These are phyloP conservation scores for Ceyx melanurus DNA, from an alignment of 2,113 vertebrate genomes.

Conservation along the genomic window DNA sequence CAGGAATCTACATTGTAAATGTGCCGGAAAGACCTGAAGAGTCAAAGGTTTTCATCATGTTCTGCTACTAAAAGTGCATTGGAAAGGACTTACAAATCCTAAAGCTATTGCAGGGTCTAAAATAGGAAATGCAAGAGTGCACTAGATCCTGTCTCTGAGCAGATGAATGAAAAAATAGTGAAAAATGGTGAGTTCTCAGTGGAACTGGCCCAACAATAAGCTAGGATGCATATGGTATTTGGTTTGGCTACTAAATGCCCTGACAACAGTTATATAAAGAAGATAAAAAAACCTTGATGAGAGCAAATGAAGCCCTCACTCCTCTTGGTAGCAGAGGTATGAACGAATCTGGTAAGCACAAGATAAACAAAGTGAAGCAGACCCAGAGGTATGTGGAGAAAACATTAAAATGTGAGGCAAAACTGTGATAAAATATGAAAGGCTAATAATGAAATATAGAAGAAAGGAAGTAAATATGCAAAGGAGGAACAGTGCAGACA, in stretches of 20 bases:
- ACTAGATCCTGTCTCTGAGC: neutral
- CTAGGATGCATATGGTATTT: neutral
- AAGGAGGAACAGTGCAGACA: neutral
- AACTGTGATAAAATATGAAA: neutral
- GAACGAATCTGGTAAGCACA: neutral
- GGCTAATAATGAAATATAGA: neutral
- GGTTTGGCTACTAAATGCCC: neutral
- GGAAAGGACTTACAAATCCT: neutral
- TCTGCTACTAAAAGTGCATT: neutral
- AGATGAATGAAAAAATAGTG: neutral
- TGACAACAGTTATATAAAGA: neutral
- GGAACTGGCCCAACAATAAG: accelerated
- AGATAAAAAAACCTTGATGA: neutral
- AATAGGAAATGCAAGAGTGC: neutral
- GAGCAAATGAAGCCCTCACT: neutral
- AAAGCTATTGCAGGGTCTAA: neutral
- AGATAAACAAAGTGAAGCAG: neutral
- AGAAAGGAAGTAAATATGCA: neutral
- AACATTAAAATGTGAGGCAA: neutral
- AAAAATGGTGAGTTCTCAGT: neutral
- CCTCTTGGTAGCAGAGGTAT: neutral
- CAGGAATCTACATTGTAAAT: neutral
- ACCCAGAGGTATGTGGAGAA: neutral
- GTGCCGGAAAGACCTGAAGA: neutral
- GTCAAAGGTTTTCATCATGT: neutral